A percentile compares a stretch with the other conserved stretches of the same genome.
Evolutionary conservation across 2,113 vertebrate species (phyloP).

Genomic region (Sisor rabdophorus): DNA sequence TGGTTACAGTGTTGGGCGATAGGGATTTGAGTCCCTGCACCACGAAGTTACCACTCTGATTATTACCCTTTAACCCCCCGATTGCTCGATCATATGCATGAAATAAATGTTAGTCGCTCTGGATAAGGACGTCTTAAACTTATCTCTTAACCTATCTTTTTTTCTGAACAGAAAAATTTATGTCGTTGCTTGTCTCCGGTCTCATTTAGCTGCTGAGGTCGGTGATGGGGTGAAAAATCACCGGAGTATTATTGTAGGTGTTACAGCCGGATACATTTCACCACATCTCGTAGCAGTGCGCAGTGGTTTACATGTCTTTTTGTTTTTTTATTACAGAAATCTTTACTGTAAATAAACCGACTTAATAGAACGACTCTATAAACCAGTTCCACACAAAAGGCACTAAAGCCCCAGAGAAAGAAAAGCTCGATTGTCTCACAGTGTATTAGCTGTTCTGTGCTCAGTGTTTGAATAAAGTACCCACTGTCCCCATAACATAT

Average conservation of each 20-base stretch:
- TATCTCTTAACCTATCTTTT: neutral
- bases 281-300: neutral
- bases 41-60: too few relatives aligned
- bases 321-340: slow-evolving; percentile 6
- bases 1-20: too few relatives aligned
- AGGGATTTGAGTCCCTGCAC: too few relatives aligned
- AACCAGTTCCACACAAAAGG: neutral
- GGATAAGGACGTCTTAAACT: too few relatives aligned
- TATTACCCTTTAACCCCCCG: too few relatives aligned
- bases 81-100: too few relatives aligned
- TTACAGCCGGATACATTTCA: neutral
- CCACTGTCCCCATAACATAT: slow-evolving; percentile 25
- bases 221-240: neutral
- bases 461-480: slow-evolving; percentile 20
- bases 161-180: neutral
- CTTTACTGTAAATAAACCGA: slow-evolving; percentile 12
- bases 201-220: neutral
- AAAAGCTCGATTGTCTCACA: neutral
- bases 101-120: too few relatives aligned
- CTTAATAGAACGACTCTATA: slow-evolving; percentile 15
- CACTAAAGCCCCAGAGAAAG: slow-evolving; percentile 24
- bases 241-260: neutral
- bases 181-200: neutral
- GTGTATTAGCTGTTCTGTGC: slow-evolving; percentile 17
- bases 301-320: neutral